Evolutionary conservation across 1,140 invertebrate species (phyloP), one percentile per base, ranked within the genome.

Genomic region (Thaumatotibia leucotreta): DNA sequence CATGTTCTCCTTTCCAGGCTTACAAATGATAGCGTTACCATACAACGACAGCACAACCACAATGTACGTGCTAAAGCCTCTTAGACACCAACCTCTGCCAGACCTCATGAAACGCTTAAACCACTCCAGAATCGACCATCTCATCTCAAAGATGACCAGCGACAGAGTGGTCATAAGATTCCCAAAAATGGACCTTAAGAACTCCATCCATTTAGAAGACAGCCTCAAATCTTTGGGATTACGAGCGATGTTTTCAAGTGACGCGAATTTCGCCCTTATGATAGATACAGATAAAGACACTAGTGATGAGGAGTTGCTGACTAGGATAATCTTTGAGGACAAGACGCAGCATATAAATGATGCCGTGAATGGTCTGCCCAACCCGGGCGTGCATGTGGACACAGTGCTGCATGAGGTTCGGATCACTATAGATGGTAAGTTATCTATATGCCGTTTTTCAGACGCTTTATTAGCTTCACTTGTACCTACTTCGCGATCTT

Each of bases 51-150:
- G 90, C 24, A 82, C 92, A 63, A 92, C 92, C 0, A 92, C 92
- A 0, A 95, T 97, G 94, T 95, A 96, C 65, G 88, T 95, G 0
- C 72, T 97, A 1, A 91, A 96, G 64, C 96, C 96, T 0, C 87
- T 2, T 84, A 91, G n/a, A 91, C 91, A 8, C 76, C 84, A 1
- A 54, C 73, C 1, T 1, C 70, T 95, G 11, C 79, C 82, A n/a
- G 74, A 87, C 1, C 74, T 96, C 11, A 88, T 95, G 73, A 74
- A 78, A 0, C 76, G 73, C 0, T 64, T 97, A 1, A 92, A 92
- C 4, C 75, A 90, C 0, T 80, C 91, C 0, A 83, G 90, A 20
- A 78, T 97, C 1, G 88, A 93, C 11, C 70, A 77, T 1, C 70
- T 95, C 17, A 93, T 94, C 2, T 69, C 72, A 1, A 89, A 89